A percentile compares a stretch with the other conserved stretches of the same genome.
These are phyloP conservation scores for Arrhamphus sclerolepis DNA, from an alignment of 2,797 vertebrate species.

Conservation along the genomic window DNA sequence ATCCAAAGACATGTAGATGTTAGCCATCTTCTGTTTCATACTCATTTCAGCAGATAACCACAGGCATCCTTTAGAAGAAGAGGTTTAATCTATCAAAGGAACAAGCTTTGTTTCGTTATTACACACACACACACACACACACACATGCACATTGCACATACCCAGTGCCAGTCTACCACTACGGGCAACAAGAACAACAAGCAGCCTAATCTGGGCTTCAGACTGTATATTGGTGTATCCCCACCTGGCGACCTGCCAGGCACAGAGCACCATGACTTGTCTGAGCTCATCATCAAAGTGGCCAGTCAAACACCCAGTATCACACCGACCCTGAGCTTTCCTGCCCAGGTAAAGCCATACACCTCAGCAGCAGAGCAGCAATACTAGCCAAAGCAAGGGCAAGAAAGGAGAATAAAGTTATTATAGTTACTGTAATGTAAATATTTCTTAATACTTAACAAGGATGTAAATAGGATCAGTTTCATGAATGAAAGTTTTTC, in stretches of 20 bases:
- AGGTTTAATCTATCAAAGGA: no score
- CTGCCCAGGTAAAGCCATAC: conserved; percentile 18
- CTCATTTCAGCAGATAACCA: no score
- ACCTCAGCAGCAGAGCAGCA: conserved; percentile 53
- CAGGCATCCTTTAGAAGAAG: no score
- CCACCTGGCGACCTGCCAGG: conserved; percentile 51
- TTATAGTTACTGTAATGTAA: no score
- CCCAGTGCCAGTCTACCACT: background rate
- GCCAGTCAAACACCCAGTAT: conserved; percentile 48
- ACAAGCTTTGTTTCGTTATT: no score
- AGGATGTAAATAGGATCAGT: no score
- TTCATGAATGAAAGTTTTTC: no score
- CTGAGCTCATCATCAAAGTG: conserved; percentile 67
- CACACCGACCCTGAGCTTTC: conserved; percentile 29
- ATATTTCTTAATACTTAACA: no score
- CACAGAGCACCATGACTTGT: conserved; percentile 58
- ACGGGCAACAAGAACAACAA: background rate
- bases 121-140: no score
- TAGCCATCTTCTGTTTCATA: no score
- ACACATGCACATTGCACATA: no score
- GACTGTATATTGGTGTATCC: conserved; percentile 11
- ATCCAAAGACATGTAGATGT: no score
- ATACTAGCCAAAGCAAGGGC: conserved; percentile 63
- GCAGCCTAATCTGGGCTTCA: conserved; percentile 3
- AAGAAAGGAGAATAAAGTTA: conserved; percentile 15